Evolutionary conservation across 2,888 invertebrate species (phyloP), one percentile per base, ranked within the genome.

Genomic region (Lissonota sp.): DNA sequence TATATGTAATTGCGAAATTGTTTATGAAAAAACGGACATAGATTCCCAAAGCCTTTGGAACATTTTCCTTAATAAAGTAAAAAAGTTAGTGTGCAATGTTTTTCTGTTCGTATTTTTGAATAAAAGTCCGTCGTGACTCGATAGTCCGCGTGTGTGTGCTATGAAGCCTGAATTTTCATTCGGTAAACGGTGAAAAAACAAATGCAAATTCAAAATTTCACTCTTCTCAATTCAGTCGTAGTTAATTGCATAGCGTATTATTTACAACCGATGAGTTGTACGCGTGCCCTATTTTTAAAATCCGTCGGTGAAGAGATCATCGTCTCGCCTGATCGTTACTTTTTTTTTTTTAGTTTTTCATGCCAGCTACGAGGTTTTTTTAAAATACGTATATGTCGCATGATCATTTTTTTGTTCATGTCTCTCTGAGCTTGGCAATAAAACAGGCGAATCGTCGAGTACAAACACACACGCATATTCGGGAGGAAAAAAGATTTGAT

Each of bases 231-330:
- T 60, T 78, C 77, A 78, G 80, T 81, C 77, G 44, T 64, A 42
- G 60, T 76, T 66, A 53, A 58, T 57, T 8, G 44, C 4, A 6
- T 57, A 39, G n/a, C 26, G 44, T 49, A 66, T 62, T 70, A 74
- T 81, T 74, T 77, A 78, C 80, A 77, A 73, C 72, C 77, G 80
- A 77, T 80, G 64, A 77, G 77, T 81, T 78, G 63, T 60, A n/a
- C 64, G 80, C 69, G 70, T 78, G 70, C 67, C 77, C 37, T 77
- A 66, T n/a, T n/a, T 57, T 51, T 46, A 64, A n/a, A 72, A 76
- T 7, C 49, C 63, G 58, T 63, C 46, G 66, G n/a, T 58, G 42
- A 67, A n/a, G 49, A 72, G 53, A 62, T 53, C 12, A 55, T n/a
- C n/a, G n/a, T n/a, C 63, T 4, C 49, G 12, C 40, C 10, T 6